Conservation (phyloP, 2,113 vertebrate genomes). For the Anguilla rostrata region DNA sequence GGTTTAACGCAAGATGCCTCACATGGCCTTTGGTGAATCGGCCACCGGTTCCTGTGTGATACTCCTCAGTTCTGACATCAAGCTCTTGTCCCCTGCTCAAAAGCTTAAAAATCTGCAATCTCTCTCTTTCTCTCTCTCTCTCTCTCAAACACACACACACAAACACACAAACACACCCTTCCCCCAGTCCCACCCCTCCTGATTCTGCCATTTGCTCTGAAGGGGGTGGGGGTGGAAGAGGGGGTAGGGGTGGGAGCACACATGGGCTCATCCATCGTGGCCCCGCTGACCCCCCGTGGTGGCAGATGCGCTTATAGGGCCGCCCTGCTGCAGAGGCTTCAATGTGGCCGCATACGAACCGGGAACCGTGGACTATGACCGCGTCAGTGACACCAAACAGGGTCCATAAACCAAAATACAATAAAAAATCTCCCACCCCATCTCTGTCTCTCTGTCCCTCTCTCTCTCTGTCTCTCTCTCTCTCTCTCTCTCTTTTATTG, state of each 20-base stretch:
- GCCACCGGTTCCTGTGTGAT: slow-evolving; percentile 63
- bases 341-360: slow-evolving; percentile 61
- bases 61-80: slow-evolving; percentile 70
- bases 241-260: slow-evolving; percentile 70
- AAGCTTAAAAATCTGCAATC: slow-evolving; percentile 33
- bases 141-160: slow-evolving; percentile 66
- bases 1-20: slow-evolving; percentile 32
- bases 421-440: slow-evolving; percentile 44
- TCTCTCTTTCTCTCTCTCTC: slow-evolving; percentile 55
- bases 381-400: slow-evolving; percentile 51
- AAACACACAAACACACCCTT: slow-evolving; percentile 38
- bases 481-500: slow-evolving; percentile 59
- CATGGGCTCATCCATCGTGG: slow-evolving; percentile 93
- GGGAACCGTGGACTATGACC: slow-evolving; percentile 59
- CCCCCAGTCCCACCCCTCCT: slow-evolving; percentile 64
- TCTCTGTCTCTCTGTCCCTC: background rate
- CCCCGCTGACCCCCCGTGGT: slow-evolving; percentile 80
- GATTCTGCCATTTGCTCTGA: slow-evolving; percentile 90
- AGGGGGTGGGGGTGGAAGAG: slow-evolving; percentile 57
- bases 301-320: slow-evolving; percentile 93
- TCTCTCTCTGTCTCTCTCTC: slow-evolving; percentile 42
- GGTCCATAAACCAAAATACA: slow-evolving; percentile 53
- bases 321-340: slow-evolving; percentile 73
- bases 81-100: slow-evolving; percentile 70
- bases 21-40: slow-evolving; percentile 58